phyloP scores from a whole-genome alignment of 2,797 vertebrate genomes.

The Distichodus sexfasciatus region DNA sequence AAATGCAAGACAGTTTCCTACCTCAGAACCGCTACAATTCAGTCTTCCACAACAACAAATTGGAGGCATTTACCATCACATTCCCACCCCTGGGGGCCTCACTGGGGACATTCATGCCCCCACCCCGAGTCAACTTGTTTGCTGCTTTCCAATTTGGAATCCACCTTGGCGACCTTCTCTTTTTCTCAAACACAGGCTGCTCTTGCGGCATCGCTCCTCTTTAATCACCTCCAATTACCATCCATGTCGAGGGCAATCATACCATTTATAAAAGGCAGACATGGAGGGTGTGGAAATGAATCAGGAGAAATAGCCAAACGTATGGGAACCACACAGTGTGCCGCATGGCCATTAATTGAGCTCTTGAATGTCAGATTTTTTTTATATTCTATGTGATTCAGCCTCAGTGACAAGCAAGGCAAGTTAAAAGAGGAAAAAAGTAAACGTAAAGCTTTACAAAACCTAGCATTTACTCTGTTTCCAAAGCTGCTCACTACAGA shows the following conservation, averaged over 20 bases:
- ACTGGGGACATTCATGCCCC: constrained; percentile 44
- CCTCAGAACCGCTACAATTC: constrained; percentile 38
- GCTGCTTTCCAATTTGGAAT: constrained; percentile 50
- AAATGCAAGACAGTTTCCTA: constrained; percentile 29
- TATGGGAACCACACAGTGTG: constrained; percentile 3
- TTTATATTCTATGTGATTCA: background rate
- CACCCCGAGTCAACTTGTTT: constrained; percentile 53
- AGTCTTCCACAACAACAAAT: constrained; percentile 44
- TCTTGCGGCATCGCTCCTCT: constrained; percentile 35
- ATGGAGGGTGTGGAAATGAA: constrained; percentile 5
- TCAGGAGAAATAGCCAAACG: constrained; percentile 13
- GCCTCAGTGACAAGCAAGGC: background rate
- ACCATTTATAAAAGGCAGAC: constrained; percentile 22
- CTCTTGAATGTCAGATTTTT: background rate
- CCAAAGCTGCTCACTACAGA: background rate
- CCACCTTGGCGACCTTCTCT: constrained; percentile 52
- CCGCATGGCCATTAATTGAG: background rate
- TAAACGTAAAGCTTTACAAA: background rate
- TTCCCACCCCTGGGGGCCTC: constrained; percentile 43
- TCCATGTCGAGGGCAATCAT: constrained; percentile 14
- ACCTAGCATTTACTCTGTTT: constrained; percentile 1
- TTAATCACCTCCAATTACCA: constrained; percentile 39
- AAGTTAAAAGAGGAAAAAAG: constrained; percentile 6
- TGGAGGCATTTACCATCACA: constrained; percentile 49
- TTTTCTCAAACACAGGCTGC: constrained; percentile 41